Evolutionary conservation across 2,888 invertebrate genomes (phyloP).

Genomic region (Hypomecis atomaria): DNA sequence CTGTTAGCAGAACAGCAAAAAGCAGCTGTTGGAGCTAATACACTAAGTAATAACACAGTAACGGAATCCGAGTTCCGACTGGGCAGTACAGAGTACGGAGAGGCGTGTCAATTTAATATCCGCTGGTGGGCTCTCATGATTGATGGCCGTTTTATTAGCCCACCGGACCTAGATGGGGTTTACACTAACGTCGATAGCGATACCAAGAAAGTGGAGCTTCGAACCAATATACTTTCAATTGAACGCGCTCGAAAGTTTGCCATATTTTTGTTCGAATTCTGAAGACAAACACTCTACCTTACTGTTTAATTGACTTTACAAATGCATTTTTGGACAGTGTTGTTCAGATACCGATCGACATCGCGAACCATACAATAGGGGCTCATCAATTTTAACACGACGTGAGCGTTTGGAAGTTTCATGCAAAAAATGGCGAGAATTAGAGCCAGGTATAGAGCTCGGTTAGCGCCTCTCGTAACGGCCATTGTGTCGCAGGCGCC

Average conservation of each 20-base stretch:
- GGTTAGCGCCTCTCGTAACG: constrained; percentile 69
- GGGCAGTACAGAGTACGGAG: constrained; percentile 60
- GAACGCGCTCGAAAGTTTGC: constrained; percentile 34
- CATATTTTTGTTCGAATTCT: constrained; percentile 14
- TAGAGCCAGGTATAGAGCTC: constrained; percentile 66
- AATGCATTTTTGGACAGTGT: constrained; percentile 49
- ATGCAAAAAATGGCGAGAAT: constrained; percentile 67
- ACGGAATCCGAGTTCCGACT: constrained; percentile 68
- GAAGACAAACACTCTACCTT: constrained; percentile 24
- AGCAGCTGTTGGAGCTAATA: constrained; percentile 45
- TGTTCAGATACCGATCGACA: constrained; percentile 58
- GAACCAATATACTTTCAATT: constrained; percentile 30
- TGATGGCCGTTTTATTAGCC: constrained; percentile 73
- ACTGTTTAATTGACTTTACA: constrained; percentile 45
- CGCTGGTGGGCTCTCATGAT: constrained; percentile 72
- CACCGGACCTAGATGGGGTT: constrained; percentile 53
- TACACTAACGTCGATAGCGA: constrained; percentile 57
- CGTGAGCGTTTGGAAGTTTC: constrained; percentile 51
- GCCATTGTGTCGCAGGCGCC: constrained; percentile 75
- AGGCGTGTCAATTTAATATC: constrained; percentile 82
- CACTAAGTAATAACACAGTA: constrained; percentile 58
- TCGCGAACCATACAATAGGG: constrained; percentile 64
- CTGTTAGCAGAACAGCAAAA: constrained; percentile 40
- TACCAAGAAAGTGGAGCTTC: constrained; percentile 52
- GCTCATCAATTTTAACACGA: constrained; percentile 68